Base-by-base conservation (phyloP, 2,888 invertebrate species). In the Eupithecia tripunctaria region DNA sequence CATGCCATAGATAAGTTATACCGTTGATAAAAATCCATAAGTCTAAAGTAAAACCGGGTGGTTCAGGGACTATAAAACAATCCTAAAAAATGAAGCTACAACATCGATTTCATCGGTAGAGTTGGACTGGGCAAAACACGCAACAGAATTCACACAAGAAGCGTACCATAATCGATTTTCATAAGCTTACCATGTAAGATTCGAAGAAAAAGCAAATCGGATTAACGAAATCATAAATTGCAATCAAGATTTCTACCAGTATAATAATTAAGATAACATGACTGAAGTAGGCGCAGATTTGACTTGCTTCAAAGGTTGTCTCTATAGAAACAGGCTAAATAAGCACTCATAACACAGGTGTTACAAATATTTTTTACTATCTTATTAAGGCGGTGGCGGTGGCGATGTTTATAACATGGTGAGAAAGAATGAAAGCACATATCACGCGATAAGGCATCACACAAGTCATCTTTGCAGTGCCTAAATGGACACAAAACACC, bases 21-120 rank as follows among this genome's bases (percentile, higher is more conserved):
- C 77, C 80, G 82, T 85, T 82, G 82, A 82, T 82, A 82, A 80
- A 84, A 83, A 83, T 80, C 77, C 75, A 80, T 68, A 73, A 2
- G 51, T 51, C 21, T 18, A n/a, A 10, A 51, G 12, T 51, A 51
- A 51, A 51, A 10, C 51, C 51, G 21, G 21, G 21, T 51, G 21
- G 10, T 51, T 51, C 12, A n/a, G 10, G 12, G 51, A 21, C 21
- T 51, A 56, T 56, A 14, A 82, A 82, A 80, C 82, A 83, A 83
- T 79, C 76, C 76, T 68, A 62, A 66, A 43, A 72, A 65, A 63
- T 2, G 18, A 56, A 65, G 66, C 66, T 36, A 62, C 38, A n/a
- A 63, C 29, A 56, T 68, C 59, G 38, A 72, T 68, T 65, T 72
- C 41, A 68, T 38, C 38, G 41, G 38, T 25, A 67, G n/a, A 65